Conservation (phyloP, 2,888 invertebrate species). For the Ormyrus thymus region DNA sequence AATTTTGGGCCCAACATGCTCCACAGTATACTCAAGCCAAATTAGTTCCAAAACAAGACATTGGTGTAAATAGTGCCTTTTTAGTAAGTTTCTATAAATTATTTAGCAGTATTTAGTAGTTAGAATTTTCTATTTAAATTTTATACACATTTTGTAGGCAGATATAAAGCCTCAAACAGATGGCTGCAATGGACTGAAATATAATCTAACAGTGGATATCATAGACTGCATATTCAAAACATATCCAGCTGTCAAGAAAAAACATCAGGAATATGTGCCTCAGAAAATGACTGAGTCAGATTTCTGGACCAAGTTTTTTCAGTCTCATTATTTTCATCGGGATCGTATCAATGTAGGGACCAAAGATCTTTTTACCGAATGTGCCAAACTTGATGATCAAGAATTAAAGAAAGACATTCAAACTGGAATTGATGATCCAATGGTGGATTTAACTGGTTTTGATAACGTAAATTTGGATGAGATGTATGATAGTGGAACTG, state of each 20-base stretch:
- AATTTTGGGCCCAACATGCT: slow-evolving; percentile 97
- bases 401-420: slow-evolving; percentile 86
- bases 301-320: slow-evolving; percentile 99
- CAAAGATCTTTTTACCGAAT: slow-evolving; percentile 98
- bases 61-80: slow-evolving; percentile 85
- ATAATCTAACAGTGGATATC: slow-evolving; percentile 97
- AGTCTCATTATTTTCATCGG: slow-evolving; percentile 98
- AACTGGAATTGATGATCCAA: slow-evolving; percentile 86
- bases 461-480: slow-evolving; percentile 83
- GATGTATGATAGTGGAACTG: slow-evolving; percentile 77
- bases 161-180: slow-evolving; percentile 98
- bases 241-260: slow-evolving; percentile 98
- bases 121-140: neutral
- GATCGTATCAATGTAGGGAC: slow-evolving; percentile 91
- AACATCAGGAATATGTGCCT: slow-evolving; percentile 97
- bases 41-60: slow-evolving; percentile 86
- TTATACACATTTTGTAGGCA: slow-evolving; percentile 79
- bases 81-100: slow-evolving; percentile 73
- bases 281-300: slow-evolving; percentile 95
- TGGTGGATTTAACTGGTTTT: slow-evolving; percentile 89
- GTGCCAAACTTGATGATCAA: slow-evolving; percentile 96
- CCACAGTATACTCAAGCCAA: slow-evolving; percentile 84
- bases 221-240: slow-evolving; percentile 99
- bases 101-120: neutral
- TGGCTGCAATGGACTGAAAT: slow-evolving; percentile 96